These are phyloP conservation scores for Drosophila albomicans DNA, from an alignment of 1,140 invertebrate genomes.

Conservation along the genomic window DNA sequence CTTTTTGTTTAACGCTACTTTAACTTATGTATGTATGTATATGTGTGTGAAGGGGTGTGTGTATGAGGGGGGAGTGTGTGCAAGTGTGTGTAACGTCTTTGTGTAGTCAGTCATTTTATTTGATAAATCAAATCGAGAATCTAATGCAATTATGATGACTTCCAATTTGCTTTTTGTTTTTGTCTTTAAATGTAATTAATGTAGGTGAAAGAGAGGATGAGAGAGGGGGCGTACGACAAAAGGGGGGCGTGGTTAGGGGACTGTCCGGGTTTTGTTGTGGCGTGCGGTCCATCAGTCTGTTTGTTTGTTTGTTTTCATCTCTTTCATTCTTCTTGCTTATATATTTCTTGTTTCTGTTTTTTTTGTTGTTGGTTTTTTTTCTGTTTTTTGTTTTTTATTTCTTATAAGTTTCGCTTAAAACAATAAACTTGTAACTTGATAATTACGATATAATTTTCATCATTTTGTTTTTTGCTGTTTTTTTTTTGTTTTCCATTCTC, in stretches of 20 bases:
- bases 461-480: constrained; percentile 8
- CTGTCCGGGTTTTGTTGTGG: constrained; percentile 57
- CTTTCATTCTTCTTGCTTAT: constrained; percentile 46
- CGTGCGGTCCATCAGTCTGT: constrained; percentile 78
- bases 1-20: constrained; percentile 64
- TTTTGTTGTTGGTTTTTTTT: constrained; percentile 40
- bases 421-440: constrained; percentile 60
- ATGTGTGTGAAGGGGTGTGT: background rate
- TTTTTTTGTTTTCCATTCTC: background rate
- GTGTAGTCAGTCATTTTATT: constrained; percentile 70
- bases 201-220: background rate
- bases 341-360: constrained; percentile 39
- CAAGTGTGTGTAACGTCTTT: constrained; percentile 69
- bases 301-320: constrained; percentile 53
- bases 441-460: constrained; percentile 49
- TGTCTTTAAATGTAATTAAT: constrained; percentile 31
- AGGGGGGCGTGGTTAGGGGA: background rate
- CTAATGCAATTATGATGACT: constrained; percentile 3
- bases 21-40: constrained; percentile 63
- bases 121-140: constrained; percentile 55
- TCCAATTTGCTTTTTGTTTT: constrained; percentile 35
- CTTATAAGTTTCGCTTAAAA: constrained; percentile 54
- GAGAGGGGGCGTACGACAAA: background rate
- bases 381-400: constrained; percentile 48
- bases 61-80: constrained; percentile 16